These are phyloP conservation scores for Lithobates pipiens DNA, from an alignment of 2,797 vertebrate species.

Conservation along the genomic window DNA sequence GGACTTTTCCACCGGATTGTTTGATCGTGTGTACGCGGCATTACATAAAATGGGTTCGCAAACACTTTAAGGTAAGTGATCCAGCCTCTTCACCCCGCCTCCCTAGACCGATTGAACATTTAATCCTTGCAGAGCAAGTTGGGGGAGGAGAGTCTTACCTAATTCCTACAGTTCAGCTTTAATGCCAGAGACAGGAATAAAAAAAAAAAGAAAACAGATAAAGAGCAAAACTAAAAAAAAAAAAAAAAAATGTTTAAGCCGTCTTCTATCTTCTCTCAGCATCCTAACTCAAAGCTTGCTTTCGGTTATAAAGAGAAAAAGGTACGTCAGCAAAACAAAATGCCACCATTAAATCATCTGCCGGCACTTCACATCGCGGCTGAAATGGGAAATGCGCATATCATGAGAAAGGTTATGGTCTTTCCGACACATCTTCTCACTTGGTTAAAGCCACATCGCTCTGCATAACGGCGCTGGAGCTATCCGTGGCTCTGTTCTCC, in stretches of 20 bases:
- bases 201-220: conserved; percentile 69
- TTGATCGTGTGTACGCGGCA: too few species aligned
- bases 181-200: background rate
- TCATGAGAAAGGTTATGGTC: conserved; percentile 89
- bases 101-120: too few species aligned
- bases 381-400: conserved; percentile 88
- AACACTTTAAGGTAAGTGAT: too few species aligned
- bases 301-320: conserved; percentile 78
- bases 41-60: too few species aligned
- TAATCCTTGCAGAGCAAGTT: too few species aligned
- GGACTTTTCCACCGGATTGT: too few species aligned
- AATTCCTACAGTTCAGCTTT: too few species aligned
- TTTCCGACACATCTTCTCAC: conserved; percentile 82
- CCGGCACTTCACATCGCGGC: conserved; percentile 85
- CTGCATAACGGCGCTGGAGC: conserved; percentile 69
- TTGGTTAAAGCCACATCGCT: conserved; percentile 76
- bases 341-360: conserved; percentile 95
- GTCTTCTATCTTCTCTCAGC: conserved; percentile 81
- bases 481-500: conserved; percentile 68
- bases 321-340: conserved; percentile 95
- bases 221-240: background rate
- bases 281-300: conserved; percentile 70
- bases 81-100: too few species aligned
- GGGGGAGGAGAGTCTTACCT: too few species aligned
- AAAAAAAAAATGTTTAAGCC: conserved; percentile 69